Evolutionary conservation across 2,888 invertebrate species (phyloP).

Genomic region (Stenichneumon culpator): DNA sequence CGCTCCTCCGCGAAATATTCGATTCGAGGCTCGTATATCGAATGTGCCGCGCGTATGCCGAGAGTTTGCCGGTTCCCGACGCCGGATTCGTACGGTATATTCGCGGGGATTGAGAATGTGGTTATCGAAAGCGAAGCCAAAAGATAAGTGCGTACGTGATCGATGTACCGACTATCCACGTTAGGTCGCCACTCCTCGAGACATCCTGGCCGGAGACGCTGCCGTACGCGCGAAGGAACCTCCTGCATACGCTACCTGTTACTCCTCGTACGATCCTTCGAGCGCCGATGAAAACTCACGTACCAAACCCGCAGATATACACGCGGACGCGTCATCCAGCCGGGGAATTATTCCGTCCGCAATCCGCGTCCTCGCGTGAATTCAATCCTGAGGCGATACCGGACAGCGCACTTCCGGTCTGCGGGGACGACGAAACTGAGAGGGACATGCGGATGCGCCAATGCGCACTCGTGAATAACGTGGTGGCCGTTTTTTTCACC

Average conservation of each 20-base stretch:
- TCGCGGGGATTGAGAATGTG: constrained; percentile 67
- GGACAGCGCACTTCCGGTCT: constrained; percentile 34
- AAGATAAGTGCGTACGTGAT: constrained; percentile 72
- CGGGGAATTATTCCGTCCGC: constrained; percentile 47
- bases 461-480: not conserved
- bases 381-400: constrained; percentile 29
- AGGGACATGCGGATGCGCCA: constrained; percentile 2
- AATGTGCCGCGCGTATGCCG: constrained; percentile 29
- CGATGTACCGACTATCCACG: constrained; percentile 63
- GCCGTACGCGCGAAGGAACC: constrained; percentile 16
- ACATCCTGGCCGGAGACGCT: constrained; percentile 26
- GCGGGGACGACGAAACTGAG: not conserved
- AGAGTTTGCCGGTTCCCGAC: not conserved
- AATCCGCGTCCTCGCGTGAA: constrained; percentile 24
- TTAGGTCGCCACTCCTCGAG: constrained; percentile 33
- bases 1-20: constrained; percentile 65
- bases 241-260: constrained; percentile 60
- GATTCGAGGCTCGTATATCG: constrained; percentile 69
- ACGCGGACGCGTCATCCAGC: constrained; percentile 30
- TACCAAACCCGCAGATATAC: not conserved
- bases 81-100: constrained; percentile 68
- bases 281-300: constrained; percentile 47
- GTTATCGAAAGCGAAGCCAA: constrained; percentile 70
- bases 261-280: constrained; percentile 21
- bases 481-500: no score